Evolutionary conservation across 2,113 vertebrate species (phyloP), one percentile per base, ranked within the genome.

Genomic region (Crotalus viridis): DNA sequence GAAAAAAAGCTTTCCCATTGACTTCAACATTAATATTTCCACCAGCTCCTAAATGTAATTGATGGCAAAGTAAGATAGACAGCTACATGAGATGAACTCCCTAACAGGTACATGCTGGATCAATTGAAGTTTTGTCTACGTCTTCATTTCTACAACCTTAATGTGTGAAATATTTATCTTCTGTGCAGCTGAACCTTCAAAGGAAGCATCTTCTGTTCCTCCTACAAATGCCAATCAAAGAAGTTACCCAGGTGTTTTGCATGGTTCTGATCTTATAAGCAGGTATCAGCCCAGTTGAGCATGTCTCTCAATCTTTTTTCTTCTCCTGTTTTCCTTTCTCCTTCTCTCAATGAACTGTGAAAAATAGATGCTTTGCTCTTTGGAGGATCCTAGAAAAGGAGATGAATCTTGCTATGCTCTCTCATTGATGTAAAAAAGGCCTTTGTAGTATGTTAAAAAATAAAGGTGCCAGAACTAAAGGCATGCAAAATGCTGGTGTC

Each of bases 211-310:
- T 92, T 97, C 97, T 59, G 92, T 98, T 94, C 98, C 98, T 93
- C 97, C 98, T 93, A 97, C 98, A 94, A 99, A 98, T 93, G 97
- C 97, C 85, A 98, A 98, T 74, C 98, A 98, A 95, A 98, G 97
- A 95, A 98, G 97, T 91, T 97, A 98, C 81, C 91, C 96, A 94
- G 98, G 98, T 94, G 95, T 96, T 95, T 97, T 98, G 24, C 94
- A 92, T 89, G 95, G 94, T 93, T 96, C 97, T 81, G 96, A 97
- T 89, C 94, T 96, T 0, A 48, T 88, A 91, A 94, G 96, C 90
- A 97, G 98, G 98, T 98, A 92, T 90, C 97, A 92, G 81, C 24
- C 85, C 90, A 85, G 91, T 19, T 12, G 43, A 24, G n/a, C 64
- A 86, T 90, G 17, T 88, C 48, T 13, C n/a, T 54, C 51, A 56